Evolutionary conservation across 2,113 vertebrate species (phyloP).

Genomic region (Melierax canorus): DNA sequence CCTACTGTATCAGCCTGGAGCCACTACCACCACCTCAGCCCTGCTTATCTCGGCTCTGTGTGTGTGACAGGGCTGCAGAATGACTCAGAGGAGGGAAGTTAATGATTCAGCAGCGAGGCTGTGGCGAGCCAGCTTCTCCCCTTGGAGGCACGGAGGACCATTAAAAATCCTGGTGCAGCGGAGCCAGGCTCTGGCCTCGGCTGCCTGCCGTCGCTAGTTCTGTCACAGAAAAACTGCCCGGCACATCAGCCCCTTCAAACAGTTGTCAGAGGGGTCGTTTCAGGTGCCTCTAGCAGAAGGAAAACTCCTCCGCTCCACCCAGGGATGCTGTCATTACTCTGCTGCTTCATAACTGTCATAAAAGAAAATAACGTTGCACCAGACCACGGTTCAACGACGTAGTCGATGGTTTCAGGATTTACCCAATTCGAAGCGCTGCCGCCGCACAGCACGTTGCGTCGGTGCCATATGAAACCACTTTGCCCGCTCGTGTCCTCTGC

Average conservation of each 20-base stretch:
- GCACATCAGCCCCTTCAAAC: not conserved
- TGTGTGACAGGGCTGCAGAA: not conserved
- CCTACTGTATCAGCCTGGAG: fast-evolving
- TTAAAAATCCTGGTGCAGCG: not conserved
- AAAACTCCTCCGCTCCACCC: not conserved
- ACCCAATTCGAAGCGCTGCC: not conserved
- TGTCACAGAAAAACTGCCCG: not conserved
- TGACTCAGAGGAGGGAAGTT: not conserved
- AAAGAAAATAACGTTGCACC: not conserved
- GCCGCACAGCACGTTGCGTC: fast-evolving
- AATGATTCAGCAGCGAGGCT: slow-evolving; percentile 18
- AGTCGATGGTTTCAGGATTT: fast-evolving
- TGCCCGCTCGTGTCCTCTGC: no score
- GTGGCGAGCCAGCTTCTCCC: not conserved
- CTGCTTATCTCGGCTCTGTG: fast-evolving
- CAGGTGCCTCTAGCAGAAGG: not conserved
- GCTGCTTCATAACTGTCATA: not conserved
- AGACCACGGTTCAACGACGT: fast-evolving
- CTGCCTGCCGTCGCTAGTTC: not conserved
- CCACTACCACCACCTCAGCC: not conserved
- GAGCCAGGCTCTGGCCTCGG: not conserved
- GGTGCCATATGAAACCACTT: fast-evolving
- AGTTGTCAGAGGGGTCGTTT: not conserved
- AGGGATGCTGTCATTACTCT: not conserved
- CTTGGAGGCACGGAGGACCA: not conserved